Percentiles rank a stretch among this genome's conserved stretches.
phyloP scores from a whole-genome alignment of 2,797 vertebrate genomes.

The Holocentrus rufus region DNA sequence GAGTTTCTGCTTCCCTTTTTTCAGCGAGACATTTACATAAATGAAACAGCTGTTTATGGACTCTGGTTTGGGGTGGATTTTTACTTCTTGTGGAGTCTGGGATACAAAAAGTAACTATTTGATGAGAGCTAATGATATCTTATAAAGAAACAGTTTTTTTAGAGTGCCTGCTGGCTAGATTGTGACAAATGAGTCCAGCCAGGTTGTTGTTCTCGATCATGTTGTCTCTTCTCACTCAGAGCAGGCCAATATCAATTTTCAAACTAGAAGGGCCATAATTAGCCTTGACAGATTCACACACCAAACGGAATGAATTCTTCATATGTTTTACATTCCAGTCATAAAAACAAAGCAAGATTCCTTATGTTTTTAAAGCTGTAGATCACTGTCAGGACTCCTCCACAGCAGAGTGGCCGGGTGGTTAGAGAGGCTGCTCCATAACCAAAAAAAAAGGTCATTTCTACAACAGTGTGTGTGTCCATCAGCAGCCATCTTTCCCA shows the following conservation, averaged over 20 bases:
- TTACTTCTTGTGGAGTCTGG: slow-evolving; percentile 4
- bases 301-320: not conserved
- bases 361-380: slow-evolving; percentile 2
- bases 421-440: not conserved
- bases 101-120: not conserved
- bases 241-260: not conserved
- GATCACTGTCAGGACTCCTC: too few relatives aligned
- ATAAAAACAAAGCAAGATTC: not conserved
- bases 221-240: not conserved
- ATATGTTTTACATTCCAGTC: not conserved
- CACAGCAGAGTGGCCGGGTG: too few relatives aligned
- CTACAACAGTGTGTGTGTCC: not conserved
- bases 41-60: not conserved
- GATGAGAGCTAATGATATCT: not conserved
- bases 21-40: too few relatives aligned
- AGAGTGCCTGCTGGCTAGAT: too few relatives aligned
- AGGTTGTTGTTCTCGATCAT: not conserved
- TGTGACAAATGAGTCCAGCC: not conserved
- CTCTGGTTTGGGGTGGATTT: not conserved
- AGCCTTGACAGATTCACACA: not conserved
- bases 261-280: not conserved
- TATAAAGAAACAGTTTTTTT: too few relatives aligned
- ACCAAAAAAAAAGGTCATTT: not conserved
- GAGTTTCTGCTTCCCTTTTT: too few relatives aligned
- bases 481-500: not conserved